Conservation (phyloP, 2,888 invertebrate species). For the Magallana nippona region DNA sequence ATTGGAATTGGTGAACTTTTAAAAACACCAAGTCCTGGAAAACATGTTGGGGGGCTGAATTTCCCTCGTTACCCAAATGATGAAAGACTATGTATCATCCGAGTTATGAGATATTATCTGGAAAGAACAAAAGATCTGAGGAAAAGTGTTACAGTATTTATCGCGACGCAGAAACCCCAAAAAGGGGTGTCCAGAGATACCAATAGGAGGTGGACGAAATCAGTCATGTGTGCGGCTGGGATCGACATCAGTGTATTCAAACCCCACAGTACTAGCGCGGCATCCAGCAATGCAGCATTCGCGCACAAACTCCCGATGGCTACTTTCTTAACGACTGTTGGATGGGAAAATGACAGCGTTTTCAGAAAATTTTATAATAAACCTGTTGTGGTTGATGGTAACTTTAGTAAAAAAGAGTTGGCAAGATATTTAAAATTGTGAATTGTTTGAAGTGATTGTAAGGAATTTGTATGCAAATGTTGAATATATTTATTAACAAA, state of each 20-base stretch:
- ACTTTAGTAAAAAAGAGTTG: too few species aligned
- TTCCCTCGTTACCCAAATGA: slow-evolving; percentile 40
- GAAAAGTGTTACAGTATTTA: too few species aligned
- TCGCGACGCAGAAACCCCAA: slow-evolving; percentile 43
- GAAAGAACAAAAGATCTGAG: too few species aligned
- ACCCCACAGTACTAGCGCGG: too few species aligned
- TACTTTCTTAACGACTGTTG: slow-evolving; percentile 37
- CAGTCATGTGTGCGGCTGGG: too few species aligned
- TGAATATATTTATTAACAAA: too few species aligned
- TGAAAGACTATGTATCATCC: slow-evolving; percentile 44
- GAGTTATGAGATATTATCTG: slow-evolving; percentile 41
- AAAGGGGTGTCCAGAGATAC: too few species aligned
- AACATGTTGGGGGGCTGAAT: slow-evolving; percentile 42
- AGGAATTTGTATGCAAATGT: too few species aligned
- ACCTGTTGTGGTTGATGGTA: background rate
- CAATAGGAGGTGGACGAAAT: too few species aligned
- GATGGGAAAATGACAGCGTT: slow-evolving; percentile 30
- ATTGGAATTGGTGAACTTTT: slow-evolving; percentile 50
- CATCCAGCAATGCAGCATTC: slow-evolving; percentile 38
- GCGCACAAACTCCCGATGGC: slow-evolving; percentile 1
- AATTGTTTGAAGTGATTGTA: too few species aligned
- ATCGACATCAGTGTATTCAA: too few species aligned
- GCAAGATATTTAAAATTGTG: too few species aligned
- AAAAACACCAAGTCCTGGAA: slow-evolving; percentile 52
- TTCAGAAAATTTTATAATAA: slow-evolving; percentile 43